phyloP scores from a whole-genome alignment of 2,797 vertebrate genomes.

The Hyperoplus lanceolatus region DNA sequence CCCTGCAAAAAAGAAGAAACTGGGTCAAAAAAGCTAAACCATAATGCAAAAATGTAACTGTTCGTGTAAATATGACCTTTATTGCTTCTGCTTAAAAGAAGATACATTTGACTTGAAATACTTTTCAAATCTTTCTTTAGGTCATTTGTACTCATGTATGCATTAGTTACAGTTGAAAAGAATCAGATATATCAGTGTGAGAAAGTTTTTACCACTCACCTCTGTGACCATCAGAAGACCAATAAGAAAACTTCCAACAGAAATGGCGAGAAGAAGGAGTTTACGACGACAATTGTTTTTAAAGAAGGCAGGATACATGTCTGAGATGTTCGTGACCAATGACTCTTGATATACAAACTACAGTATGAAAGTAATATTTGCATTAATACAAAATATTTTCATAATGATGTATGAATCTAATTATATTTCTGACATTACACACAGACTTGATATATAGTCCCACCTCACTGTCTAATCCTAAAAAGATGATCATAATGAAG shows the following conservation, averaged over 20 bases:
- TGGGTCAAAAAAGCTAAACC: not conserved
- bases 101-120: not conserved
- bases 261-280: constrained; percentile 90
- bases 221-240: constrained; percentile 94
- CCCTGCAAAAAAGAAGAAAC: constrained; percentile 74
- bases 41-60: not conserved
- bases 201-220: constrained; percentile 78
- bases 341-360: constrained; percentile 95
- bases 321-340: constrained; percentile 92
- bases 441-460: not conserved
- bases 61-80: not conserved
- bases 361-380: constrained; percentile 23
- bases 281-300: constrained; percentile 86
- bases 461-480: constrained; percentile 97
- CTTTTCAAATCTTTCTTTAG: not conserved
- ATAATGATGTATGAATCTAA: not conserved
- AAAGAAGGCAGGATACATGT: constrained; percentile 92
- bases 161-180: no score
- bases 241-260: constrained; percentile 87
- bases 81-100: not conserved
- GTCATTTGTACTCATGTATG: not conserved
- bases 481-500: constrained; percentile 95
- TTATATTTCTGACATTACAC: not conserved
- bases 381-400: not conserved
- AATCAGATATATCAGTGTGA: no score